A percentile compares a stretch with the other conserved stretches of the same genome.
Conservation (phyloP, 2,797 vertebrate species). For the Takifugu ocellatus region DNA sequence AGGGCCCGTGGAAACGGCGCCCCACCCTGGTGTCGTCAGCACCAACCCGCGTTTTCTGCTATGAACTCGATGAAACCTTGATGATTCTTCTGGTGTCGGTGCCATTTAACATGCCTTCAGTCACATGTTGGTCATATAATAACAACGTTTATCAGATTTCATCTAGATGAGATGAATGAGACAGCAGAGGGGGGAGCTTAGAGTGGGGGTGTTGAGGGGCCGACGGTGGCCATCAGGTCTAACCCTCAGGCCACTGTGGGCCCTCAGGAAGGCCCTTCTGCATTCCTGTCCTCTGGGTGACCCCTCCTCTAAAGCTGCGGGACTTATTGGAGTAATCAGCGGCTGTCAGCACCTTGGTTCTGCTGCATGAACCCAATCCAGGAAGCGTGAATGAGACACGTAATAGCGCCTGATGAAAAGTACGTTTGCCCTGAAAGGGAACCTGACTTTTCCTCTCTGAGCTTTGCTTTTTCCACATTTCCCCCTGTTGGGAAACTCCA, state of each 20-base stretch:
- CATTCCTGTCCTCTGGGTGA: conserved; percentile 90
- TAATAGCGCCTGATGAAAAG: conserved; percentile 84
- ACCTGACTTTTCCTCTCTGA: no score
- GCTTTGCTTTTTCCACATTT: no score
- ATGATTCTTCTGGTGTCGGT: no score
- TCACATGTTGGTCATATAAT: no score
- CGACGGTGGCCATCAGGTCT: conserved; percentile 4
- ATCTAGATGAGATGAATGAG: conserved; percentile 47
- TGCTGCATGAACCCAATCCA: conserved; percentile 87
- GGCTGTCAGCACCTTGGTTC: conserved; percentile 92
- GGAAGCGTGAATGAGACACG: conserved; percentile 86
- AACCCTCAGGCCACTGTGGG: conserved; percentile 52
- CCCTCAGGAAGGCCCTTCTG: conserved; percentile 80
- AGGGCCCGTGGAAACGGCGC: no score
- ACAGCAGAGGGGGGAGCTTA: conserved; percentile 57
- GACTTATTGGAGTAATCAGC: conserved; percentile 92
- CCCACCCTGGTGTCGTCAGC: no score
- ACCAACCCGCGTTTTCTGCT: no score
- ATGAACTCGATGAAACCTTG: no score
- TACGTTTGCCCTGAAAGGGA: conserved; percentile 38
- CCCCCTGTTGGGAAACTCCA: no score
- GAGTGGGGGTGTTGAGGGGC: not conserved
- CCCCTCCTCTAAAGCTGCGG: conserved; percentile 77
- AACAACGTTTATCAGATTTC: no score
- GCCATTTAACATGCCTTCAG: no score